Percentiles rank a stretch among this genome's conserved stretches.
Evolutionary conservation across 2,113 vertebrate species (phyloP).

Genomic region (Camelus dromedarius): DNA sequence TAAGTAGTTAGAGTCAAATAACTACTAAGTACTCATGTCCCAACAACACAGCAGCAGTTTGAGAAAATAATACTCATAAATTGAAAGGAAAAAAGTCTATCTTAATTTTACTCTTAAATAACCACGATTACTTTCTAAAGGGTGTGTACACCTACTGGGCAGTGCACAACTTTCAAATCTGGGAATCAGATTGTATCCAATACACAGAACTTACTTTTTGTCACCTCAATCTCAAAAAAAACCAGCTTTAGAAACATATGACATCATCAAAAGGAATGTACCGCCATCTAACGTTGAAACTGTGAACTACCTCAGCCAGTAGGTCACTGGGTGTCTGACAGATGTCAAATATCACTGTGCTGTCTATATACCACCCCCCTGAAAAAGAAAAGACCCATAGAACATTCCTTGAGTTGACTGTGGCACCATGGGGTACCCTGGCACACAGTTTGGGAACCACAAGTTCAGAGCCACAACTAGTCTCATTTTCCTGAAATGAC

Average conservation of each 20-base stretch:
- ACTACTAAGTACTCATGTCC: background rate
- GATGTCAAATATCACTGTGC: background rate
- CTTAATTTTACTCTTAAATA: conserved; percentile 40
- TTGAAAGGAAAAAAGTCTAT: background rate
- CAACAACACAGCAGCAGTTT: background rate
- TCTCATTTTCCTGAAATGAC: background rate
- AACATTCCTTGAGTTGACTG: background rate
- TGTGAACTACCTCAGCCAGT: conserved; percentile 53
- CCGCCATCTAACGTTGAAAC: conserved; percentile 79
- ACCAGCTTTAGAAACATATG: conserved; percentile 42
- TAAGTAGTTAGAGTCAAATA: conserved; percentile 23
- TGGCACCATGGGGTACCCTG: conserved; percentile 15
- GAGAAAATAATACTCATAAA: conserved; percentile 24
- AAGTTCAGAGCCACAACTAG: background rate
- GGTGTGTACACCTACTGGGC: background rate
- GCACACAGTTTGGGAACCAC: conserved; percentile 52
- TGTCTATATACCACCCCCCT: background rate
- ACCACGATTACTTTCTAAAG: conserved; percentile 5
- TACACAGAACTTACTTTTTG: background rate
- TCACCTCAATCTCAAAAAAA: background rate
- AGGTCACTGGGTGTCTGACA: background rate
- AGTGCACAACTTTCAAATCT: background rate
- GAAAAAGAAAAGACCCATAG: background rate
- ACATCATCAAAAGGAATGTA: conserved; percentile 79
- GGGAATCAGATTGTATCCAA: background rate